Percentiles rank a stretch among this genome's conserved stretches.
Conservation (phyloP, 2,888 invertebrate species). For the Dryadula phaetusa region DNA sequence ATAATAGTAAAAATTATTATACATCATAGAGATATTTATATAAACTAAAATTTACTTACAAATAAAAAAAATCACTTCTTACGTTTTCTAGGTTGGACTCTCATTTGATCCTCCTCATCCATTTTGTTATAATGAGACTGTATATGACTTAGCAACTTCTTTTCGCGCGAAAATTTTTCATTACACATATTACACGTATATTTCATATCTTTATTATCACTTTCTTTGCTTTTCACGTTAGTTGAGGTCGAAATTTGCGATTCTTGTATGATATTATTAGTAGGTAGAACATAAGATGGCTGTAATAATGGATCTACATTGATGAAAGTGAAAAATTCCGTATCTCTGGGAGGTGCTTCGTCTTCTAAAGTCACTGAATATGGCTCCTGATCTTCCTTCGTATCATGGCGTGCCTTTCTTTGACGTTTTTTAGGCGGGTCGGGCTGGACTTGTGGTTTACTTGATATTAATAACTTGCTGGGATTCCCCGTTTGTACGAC, state of each 20-base stretch:
- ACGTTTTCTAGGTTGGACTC: constrained; percentile 44
- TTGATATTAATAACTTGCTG: constrained; percentile 76
- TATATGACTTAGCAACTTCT: constrained; percentile 73
- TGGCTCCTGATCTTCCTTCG: constrained; percentile 51
- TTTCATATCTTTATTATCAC: constrained; percentile 52
- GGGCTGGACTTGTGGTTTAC: constrained; percentile 63
- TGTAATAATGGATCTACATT: constrained; percentile 76
- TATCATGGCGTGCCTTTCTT: constrained; percentile 55
- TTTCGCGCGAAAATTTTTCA: constrained; percentile 70
- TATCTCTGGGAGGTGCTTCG: constrained; percentile 58
- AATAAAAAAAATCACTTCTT: constrained; percentile 25
- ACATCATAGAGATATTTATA: background rate
- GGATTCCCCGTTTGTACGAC: constrained; percentile 77
- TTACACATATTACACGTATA: constrained; percentile 76
- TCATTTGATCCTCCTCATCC: constrained; percentile 67
- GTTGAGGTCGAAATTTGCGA: constrained; percentile 76
- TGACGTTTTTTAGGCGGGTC: constrained; percentile 60
- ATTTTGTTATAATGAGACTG: constrained; percentile 73
- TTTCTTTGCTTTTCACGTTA: constrained; percentile 49
- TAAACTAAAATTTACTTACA: background rate
- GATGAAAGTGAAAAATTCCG: constrained; percentile 73
- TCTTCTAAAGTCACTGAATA: constrained; percentile 64
- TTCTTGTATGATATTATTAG: constrained; percentile 75
- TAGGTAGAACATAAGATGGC: constrained; percentile 75
- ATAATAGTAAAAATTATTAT: background rate